These are phyloP conservation scores for Otolemur garnettii DNA, from an alignment of 2,113 vertebrate species.

Conservation along the genomic window DNA sequence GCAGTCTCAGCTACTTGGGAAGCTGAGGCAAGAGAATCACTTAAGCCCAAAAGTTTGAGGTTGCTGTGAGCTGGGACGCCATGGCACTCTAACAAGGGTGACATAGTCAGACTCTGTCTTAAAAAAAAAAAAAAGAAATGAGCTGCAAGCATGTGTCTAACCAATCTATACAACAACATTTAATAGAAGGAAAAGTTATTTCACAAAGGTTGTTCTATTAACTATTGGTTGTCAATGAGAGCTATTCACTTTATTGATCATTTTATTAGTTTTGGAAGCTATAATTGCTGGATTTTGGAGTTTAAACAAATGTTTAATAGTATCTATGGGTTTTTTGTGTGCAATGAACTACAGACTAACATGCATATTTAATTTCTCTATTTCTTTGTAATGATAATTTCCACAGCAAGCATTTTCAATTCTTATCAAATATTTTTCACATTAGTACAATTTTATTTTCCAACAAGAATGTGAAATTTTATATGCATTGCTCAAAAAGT, in stretches of 20 bases:
- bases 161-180: slow-evolving; percentile 6
- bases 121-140: not conserved
- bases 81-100: no score
- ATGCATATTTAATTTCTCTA: not conserved
- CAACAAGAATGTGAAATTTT: not conserved
- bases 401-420: slow-evolving; percentile 8
- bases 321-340: not conserved
- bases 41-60: no score
- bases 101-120: no score
- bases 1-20: no score
- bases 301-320: slow-evolving; percentile 4
- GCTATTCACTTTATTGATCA: not conserved
- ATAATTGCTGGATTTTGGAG: not conserved
- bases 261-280: not conserved
- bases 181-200: slow-evolving; percentile 19
- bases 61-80: no score
- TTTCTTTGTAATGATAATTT: not conserved
- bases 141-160: not conserved
- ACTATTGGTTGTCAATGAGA: not conserved
- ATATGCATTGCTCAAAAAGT: not conserved
- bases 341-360: not conserved
- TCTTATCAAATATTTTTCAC: slow-evolving; percentile 41
- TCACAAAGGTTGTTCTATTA: not conserved
- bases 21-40: no score
- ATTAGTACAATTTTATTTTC: slow-evolving; percentile 22